Evolutionary conservation across 2,113 vertebrate genomes (phyloP).

Genomic region (Corythornis madagascariensis): DNA sequence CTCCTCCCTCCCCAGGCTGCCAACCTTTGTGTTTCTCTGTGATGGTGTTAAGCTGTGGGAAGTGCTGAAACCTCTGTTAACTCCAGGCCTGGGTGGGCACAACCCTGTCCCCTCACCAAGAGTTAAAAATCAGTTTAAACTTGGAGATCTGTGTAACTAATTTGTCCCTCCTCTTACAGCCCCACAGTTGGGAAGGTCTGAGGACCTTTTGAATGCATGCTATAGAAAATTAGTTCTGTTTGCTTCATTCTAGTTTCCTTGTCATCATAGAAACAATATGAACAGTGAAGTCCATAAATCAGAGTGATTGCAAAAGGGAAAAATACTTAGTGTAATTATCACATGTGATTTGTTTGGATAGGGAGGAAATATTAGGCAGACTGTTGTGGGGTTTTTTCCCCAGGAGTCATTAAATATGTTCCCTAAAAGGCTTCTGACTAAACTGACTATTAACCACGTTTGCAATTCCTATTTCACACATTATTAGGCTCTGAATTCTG

Average conservation of each 20-base stretch:
- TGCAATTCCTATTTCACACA: neutral
- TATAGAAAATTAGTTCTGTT: neutral
- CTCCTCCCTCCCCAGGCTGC: neutral
- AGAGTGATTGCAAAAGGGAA: neutral
- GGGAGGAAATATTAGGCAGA: neutral
- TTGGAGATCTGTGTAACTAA: neutral
- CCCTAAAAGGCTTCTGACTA: neutral
- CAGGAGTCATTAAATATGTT: neutral
- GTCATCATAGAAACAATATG: neutral
- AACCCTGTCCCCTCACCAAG: rapidly evolving
- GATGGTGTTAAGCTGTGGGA: neutral
- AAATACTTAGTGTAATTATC: neutral
- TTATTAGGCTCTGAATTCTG: neutral
- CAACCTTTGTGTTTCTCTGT: neutral
- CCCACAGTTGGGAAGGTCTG: rapidly evolving
- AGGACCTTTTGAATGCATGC: neutral
- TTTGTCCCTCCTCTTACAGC: neutral
- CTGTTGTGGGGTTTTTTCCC: neutral
- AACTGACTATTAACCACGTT: neutral
- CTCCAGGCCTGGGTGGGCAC: neutral
- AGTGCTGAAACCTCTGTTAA: neutral
- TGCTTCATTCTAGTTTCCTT: neutral
- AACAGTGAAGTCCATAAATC: slow-evolving; percentile 1
- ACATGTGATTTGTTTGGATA: neutral
- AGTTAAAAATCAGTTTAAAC: neutral